Conservation (phyloP, 2,888 invertebrate species). For the Cheiracanthium punctorium region DNA sequence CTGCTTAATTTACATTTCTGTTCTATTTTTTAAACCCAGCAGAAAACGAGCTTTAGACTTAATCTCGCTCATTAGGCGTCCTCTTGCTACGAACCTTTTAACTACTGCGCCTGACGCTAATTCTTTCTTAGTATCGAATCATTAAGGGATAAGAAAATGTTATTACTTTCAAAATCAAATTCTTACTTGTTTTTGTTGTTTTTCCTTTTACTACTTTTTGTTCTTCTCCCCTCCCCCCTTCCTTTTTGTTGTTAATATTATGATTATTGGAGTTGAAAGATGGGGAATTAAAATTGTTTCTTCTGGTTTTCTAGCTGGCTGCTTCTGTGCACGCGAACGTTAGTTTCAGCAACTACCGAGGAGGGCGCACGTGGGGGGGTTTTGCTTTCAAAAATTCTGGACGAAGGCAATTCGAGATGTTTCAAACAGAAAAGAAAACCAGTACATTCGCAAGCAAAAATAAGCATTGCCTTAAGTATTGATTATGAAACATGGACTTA, state of each 20-base stretch:
- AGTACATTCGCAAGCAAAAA: no score
- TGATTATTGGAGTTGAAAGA: slow-evolving; percentile 7
- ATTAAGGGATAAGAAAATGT: slow-evolving; percentile 67
- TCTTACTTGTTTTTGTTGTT: slow-evolving; percentile 32
- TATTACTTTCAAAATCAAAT: slow-evolving; percentile 68
- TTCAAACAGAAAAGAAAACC: no score
- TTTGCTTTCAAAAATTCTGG: no score
- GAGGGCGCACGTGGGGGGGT: no score
- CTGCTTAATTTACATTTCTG: slow-evolving; percentile 60
- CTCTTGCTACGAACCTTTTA: slow-evolving; percentile 40
- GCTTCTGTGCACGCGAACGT: no score
- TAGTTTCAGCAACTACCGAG: no score
- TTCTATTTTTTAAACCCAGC: slow-evolving; percentile 54
- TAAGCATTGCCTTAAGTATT: no score
- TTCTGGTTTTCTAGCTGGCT: neutral
- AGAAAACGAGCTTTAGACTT: slow-evolving; percentile 62
- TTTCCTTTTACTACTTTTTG: neutral
- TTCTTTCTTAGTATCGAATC: slow-evolving; percentile 68
- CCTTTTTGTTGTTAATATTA: neutral
- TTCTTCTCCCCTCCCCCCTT: slow-evolving; percentile 11
- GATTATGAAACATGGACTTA: no score
- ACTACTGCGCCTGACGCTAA: slow-evolving; percentile 53
- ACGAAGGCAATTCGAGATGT: no score
- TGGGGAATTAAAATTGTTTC: neutral
- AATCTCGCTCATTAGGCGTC: slow-evolving; percentile 63